These are phyloP conservation scores for Myanophis thanlyinensis DNA, from an alignment of 2,113 vertebrate genomes.

Conservation along the genomic window DNA sequence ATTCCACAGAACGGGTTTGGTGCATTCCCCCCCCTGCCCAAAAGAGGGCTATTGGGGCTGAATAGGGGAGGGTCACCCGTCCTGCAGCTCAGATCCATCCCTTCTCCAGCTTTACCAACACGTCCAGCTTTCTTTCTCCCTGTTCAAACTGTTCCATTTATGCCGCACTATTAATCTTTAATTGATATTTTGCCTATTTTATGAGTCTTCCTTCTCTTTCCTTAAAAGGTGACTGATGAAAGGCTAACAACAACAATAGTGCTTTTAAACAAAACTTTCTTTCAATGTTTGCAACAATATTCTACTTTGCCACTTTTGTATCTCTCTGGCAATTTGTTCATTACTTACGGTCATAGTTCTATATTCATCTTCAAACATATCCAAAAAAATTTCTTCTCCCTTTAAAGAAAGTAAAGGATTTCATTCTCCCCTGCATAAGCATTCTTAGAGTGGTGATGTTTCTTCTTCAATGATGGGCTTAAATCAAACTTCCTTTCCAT, in stretches of 20 bases:
- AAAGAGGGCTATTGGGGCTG: background rate
- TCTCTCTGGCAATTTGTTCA: background rate
- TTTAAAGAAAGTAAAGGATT: constrained; percentile 55
- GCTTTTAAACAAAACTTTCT: background rate
- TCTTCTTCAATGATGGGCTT: constrained; percentile 30
- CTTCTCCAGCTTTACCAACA: background rate
- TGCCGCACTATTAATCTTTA: background rate
- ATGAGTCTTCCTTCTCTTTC: background rate
- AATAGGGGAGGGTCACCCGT: background rate
- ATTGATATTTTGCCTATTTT: background rate
- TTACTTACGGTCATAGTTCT: constrained; percentile 92
- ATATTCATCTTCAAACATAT: constrained; percentile 99
- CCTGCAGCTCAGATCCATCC: background rate
- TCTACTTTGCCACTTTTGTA: background rate
- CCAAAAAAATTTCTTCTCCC: constrained; percentile 98
- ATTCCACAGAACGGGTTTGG: background rate
- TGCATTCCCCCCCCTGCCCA: background rate
- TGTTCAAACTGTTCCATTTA: too few relatives aligned
- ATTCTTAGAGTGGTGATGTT: background rate
- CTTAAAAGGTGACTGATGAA: background rate
- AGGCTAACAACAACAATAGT: background rate
- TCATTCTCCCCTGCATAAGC: constrained; percentile 5
- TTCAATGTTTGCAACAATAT: background rate
- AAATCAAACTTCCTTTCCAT: constrained; percentile 32
- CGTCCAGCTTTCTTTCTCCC: background rate